Base-by-base conservation (phyloP, 2,888 invertebrate species). In the Cheilosia pagana region DNA sequence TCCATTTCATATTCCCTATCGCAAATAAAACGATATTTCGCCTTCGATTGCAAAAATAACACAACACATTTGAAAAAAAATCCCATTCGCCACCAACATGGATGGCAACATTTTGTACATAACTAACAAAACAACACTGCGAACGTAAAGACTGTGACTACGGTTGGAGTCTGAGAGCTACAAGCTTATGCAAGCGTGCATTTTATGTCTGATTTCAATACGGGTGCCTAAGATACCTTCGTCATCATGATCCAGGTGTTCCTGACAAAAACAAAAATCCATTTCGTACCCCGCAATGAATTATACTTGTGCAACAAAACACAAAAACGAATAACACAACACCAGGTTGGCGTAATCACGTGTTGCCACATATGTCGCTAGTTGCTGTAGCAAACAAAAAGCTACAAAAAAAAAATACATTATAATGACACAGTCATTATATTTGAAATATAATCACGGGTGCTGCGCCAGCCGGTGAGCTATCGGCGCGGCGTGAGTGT, bases 321-420 rank as follows among this genome's bases (percentile, higher is more conserved):
- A 50, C 48, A 62, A 50, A 63, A 63, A 12, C 55, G 28, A 67
- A 39, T 39, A 68, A 55, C 35, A 41, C 21, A 59, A 52, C 72
- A 43, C 35, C 39, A 48, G 50, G 82, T 72, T 82, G 77, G 78
- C 78, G 83, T 74, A 78, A 83, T 83, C 83, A 74, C 78, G 74
- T 79, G 83, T 83, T 83, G 79, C 83, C 57, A 83, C 83, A 83
- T 79, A 83, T 83, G 79, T 83, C 63, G 62, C 57, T 57, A 50
- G 60, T 65, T 28, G 35, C 48, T 55, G 35, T 60, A 25, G 19
- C 21, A 45, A 60, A 43, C 28, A 55, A 21, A 75, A 55, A 31
- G 41, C n/a, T 31, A 52, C 12, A 31, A 39, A 16, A 59, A n/a
- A 68, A 35, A 35, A 12, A 43, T 2, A 4, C 16, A 4, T n/a